These are phyloP conservation scores for Papilio glaucus DNA, from an alignment of 1,140 invertebrate genomes.

Conservation along the genomic window DNA sequence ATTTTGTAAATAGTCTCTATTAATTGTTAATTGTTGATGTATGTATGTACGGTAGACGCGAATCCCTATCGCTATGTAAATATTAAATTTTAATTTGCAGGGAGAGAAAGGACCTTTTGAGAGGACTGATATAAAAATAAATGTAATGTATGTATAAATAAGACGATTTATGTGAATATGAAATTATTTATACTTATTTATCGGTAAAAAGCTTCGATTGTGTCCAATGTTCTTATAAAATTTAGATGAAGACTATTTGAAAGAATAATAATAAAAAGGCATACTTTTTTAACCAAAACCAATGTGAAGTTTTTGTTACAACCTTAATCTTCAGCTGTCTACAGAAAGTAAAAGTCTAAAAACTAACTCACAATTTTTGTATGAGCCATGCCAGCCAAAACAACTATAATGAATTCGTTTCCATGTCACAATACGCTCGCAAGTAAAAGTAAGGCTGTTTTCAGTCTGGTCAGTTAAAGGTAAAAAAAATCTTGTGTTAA, in stretches of 20 bases:
- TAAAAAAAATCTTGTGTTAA: too few relatives aligned
- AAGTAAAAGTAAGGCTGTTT: too few relatives aligned
- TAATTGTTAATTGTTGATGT: constrained; percentile 84
- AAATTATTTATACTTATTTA: constrained; percentile 84
- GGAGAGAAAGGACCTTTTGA: constrained; percentile 83
- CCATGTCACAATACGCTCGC: too few relatives aligned
- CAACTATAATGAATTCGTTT: neutral
- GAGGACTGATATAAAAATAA: constrained; percentile 83
- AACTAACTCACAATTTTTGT: too few relatives aligned
- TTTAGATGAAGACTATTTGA: constrained; percentile 83
- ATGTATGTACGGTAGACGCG: constrained; percentile 82
- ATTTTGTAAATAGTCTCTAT: constrained; percentile 83
- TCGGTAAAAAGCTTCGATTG: constrained; percentile 83
- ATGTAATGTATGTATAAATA: constrained; percentile 83
- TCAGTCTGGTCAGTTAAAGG: too few relatives aligned
- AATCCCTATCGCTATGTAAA: constrained; percentile 83
- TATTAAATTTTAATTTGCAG: constrained; percentile 82
- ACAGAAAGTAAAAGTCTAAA: too few relatives aligned
- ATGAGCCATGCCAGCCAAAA: too few relatives aligned
- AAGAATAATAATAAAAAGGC: constrained; percentile 83
- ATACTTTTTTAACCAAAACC: constrained; percentile 83
- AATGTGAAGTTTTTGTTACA: constrained; percentile 63
- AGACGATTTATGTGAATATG: constrained; percentile 83
- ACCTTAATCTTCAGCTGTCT: neutral
- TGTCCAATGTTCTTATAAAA: constrained; percentile 84